A percentile compares a stretch with the other conserved stretches of the same genome.
Evolutionary conservation across 2,797 vertebrate genomes (phyloP).

Genomic region (Aselliscus stoliczkanus): DNA sequence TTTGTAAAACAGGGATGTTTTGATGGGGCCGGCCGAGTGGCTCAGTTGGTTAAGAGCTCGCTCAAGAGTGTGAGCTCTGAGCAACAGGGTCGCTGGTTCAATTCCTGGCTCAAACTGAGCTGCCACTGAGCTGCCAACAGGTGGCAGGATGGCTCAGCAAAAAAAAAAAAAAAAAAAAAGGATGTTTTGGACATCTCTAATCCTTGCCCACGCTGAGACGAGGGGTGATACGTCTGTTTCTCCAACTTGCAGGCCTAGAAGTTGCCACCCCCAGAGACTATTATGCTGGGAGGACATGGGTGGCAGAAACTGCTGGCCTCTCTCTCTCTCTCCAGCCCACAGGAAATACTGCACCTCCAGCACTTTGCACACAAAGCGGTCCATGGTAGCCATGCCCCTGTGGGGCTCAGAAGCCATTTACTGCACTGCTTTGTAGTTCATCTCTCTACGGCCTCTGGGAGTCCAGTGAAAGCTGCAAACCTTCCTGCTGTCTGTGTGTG

Average conservation of each 20-base stretch:
- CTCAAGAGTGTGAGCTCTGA: too few relatives aligned
- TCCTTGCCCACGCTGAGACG: not conserved
- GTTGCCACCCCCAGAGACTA: conserved; percentile 22
- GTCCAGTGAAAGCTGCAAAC: not conserved
- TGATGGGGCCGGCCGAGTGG: too few relatives aligned
- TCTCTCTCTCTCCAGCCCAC: conserved; percentile 39
- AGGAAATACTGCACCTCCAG: conserved; percentile 34
- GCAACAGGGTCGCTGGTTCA: too few relatives aligned
- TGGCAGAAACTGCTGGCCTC: conserved; percentile 57
- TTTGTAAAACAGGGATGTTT: not conserved
- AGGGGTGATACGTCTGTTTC: not conserved
- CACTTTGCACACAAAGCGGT: not conserved
- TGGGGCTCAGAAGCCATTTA: not conserved
- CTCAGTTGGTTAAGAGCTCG: too few relatives aligned
- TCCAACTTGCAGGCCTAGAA: not conserved
- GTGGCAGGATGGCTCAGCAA: too few relatives aligned
- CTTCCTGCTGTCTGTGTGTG: not conserved
- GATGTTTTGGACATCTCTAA: not conserved
- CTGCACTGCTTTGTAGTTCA: not conserved
- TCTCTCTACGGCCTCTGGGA: conserved; percentile 37
- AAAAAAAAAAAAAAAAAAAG: too few relatives aligned
- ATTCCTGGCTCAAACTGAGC: too few relatives aligned
- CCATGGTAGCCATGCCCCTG: not conserved
- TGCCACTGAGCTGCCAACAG: too few relatives aligned
- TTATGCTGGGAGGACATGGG: not conserved